Percentiles rank a stretch among this genome's conserved stretches.
phyloP scores from a whole-genome alignment of 2,888 invertebrate genomes.

The Periphyllus acericola region DNA sequence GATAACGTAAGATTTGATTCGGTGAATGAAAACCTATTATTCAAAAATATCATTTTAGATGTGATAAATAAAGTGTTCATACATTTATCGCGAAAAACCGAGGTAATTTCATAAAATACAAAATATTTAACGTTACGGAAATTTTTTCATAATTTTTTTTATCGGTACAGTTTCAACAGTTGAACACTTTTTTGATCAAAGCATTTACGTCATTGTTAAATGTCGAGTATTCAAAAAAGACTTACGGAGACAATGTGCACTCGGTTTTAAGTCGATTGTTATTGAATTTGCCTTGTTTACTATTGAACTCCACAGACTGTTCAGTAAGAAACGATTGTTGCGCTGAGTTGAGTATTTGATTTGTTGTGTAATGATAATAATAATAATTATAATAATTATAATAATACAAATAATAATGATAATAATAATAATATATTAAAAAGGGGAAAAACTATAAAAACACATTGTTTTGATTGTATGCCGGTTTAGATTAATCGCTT shows the following conservation, averaged over 20 bases:
- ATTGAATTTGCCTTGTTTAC: constrained; percentile 31
- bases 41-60: constrained; percentile 39
- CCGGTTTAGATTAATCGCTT: constrained; percentile 2
- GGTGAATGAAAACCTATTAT: neutral
- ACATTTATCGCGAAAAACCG: neutral
- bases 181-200: constrained; percentile 38
- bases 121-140: neutral
- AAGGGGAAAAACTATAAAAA: neutral
- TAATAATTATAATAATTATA: neutral
- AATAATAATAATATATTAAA: neutral
- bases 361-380: neutral
- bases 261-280: neutral
- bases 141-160: neutral
- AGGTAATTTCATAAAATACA: neutral
- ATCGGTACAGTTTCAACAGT: constrained; percentile 8
- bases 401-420: too few relatives aligned
- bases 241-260: neutral
- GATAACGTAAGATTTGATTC: neutral
- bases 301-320: constrained; percentile 18
- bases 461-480: neutral
- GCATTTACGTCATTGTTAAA: constrained; percentile 1
- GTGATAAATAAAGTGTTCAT: neutral
- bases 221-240: neutral
- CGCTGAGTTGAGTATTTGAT: constrained; percentile 9
- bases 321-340: constrained; percentile 31